Conservation (phyloP, 2,113 vertebrate genomes). For the Cyanoliseus patagonus region DNA sequence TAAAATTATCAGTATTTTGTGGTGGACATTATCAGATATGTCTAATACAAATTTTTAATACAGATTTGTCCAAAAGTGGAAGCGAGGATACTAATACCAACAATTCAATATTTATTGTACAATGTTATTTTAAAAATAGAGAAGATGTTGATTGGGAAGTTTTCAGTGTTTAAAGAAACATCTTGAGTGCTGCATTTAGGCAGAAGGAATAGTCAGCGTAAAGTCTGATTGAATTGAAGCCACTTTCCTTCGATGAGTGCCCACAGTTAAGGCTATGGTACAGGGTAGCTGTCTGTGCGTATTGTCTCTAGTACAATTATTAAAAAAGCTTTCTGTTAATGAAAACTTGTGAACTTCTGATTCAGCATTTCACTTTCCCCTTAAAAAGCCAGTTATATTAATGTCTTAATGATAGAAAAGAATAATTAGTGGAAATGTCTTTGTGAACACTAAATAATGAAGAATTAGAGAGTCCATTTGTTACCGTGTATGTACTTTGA, state of each 20-base stretch:
- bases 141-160: background rate
- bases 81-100: background rate
- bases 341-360: background rate
- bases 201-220: background rate
- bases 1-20: background rate
- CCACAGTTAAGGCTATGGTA: background rate
- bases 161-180: background rate
- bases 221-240: background rate
- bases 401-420: background rate
- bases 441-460: background rate
- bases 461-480: background rate
- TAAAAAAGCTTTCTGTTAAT: background rate
- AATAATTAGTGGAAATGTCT: background rate
- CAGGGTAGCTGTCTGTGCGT: background rate
- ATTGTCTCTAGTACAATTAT: background rate
- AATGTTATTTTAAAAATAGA: background rate
- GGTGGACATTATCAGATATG: background rate
- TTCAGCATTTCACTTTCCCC: background rate
- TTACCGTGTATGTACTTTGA: background rate
- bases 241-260: accelerated
- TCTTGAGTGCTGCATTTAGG: background rate
- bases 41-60: background rate
- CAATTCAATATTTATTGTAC: background rate
- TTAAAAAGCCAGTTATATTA: background rate
- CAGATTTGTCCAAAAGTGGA: background rate